Percentiles rank a stretch among this genome's conserved stretches.
Conservation (phyloP, 1,140 invertebrate species). For the Neomicropteryx cornuta region DNA sequence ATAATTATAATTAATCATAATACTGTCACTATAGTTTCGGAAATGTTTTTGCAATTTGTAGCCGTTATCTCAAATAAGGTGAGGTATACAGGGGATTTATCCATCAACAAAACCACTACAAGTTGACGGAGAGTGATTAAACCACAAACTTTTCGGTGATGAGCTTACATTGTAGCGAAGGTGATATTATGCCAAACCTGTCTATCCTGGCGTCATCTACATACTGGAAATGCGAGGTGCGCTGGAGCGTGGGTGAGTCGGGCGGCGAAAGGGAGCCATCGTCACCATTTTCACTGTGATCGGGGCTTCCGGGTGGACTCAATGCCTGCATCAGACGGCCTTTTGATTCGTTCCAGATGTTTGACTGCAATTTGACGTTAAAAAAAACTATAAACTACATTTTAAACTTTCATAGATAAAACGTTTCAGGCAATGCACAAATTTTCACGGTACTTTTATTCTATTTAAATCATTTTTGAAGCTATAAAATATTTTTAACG, state of each 20-base stretch:
- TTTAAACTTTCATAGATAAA: too few relatives aligned
- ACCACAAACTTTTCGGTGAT: neutral
- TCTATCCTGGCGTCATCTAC: neutral
- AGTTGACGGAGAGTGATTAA: too few relatives aligned
- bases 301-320: constrained; percentile 67
- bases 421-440: too few relatives aligned
- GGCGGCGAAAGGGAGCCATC: constrained; percentile 16
- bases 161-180: neutral
- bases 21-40: too few relatives aligned
- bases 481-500: too few relatives aligned
- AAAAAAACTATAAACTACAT: constrained; percentile 9
- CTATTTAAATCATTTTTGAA: too few relatives aligned
- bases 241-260: neutral
- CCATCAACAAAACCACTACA: too few relatives aligned
- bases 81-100: too few relatives aligned
- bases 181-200: neutral
- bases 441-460: too few relatives aligned
- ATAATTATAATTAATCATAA: too few relatives aligned
- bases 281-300: constrained; percentile 42
- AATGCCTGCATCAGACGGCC: constrained; percentile 78
- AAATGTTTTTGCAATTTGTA: too few relatives aligned
- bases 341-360: constrained; percentile 85
- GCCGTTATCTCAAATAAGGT: too few relatives aligned
- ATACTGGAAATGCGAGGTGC: neutral
- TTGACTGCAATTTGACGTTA: constrained; percentile 40